Evolutionary conservation across 2,888 invertebrate genomes (phyloP).

Genomic region (Galerucella pusilla): DNA sequence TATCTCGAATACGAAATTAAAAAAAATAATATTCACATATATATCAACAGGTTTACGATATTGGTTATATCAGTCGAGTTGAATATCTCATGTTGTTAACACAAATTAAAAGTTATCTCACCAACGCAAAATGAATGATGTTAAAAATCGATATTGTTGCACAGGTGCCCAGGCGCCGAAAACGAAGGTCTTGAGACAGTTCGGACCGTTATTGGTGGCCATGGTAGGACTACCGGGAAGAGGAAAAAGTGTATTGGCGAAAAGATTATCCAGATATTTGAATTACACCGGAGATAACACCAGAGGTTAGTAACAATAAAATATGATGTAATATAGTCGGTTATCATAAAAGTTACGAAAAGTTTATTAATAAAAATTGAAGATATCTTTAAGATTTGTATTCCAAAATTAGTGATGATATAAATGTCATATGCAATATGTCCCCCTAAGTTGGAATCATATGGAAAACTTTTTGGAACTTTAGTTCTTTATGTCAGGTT

Average conservation of each 20-base stretch:
- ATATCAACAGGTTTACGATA: not conserved
- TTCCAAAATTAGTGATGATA: no score
- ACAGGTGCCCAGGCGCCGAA: conserved; percentile 56
- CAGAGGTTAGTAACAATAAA: conserved; percentile 70
- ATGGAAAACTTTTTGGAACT: no score
- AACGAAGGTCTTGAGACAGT: conserved; percentile 64
- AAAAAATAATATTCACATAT: not conserved
- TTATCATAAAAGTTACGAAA: no score
- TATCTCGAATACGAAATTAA: conserved; percentile 21
- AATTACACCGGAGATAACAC: conserved; percentile 92
- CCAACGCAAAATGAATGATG: conserved; percentile 37
- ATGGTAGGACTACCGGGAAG: conserved; percentile 92
- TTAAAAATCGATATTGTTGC: conserved; percentile 46
- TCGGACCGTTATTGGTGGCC: conserved; percentile 83
- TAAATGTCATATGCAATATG: no score
- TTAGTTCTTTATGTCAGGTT: no score
- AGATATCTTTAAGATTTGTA: no score
- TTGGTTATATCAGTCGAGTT: not conserved
- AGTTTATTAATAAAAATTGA: no score
- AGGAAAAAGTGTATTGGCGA: conserved; percentile 92
- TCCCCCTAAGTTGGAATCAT: no score
- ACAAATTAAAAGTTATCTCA: conserved; percentile 26
- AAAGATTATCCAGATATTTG: conserved; percentile 86
- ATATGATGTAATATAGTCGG: not conserved
- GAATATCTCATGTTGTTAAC: conserved; percentile 3